Evolutionary conservation across 2,113 vertebrate species (phyloP), one percentile per base, ranked within the genome.

Genomic region (Crotalus horridus): DNA sequence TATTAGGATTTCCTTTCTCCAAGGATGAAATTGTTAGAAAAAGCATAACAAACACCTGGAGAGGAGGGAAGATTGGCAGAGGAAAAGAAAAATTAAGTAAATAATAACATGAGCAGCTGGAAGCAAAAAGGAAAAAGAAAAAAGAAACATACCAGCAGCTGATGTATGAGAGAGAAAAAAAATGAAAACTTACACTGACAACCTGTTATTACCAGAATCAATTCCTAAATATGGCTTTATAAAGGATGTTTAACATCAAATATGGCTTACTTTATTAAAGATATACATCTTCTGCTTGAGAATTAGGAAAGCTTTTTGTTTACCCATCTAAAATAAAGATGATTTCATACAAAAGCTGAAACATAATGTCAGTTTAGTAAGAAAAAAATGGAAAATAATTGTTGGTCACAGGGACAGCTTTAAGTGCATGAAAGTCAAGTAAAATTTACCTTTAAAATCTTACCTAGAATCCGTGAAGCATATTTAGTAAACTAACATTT

Each of bases 81-180:
- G 90, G 93, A 95, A 94, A 89, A 54, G 85, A 96, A 96, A 97
- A 97, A 97, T 96, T 97, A 95, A 96, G 64, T 92, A 96, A 97
- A 94, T 94, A 95, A 96, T 95, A 95, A 96, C 91, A 96, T 0
- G 89, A 97, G 94, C 97, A 97, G 95, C 97, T 97, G 96, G 96
- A 94, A 91, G 94, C 89, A 86, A 96, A 93, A 94, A 91, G 56
- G 92, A 89, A 96, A 94, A 94, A 96, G 95, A 95, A 74, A 39
- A 74, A 81, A 81, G 74, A 96, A 94, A 94, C 94, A 96, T 95
- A 96, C 95, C 88, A 96, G 56, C 94, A 89, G 95, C 95, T 96
- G 96, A 97, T 93, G 87, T 95, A 91, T 90, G 88, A 69, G 69
- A 96, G 61, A 92, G 93, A 95, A 87, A 81, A 56, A 74, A 95